These are phyloP conservation scores for Calypte anna DNA, from an alignment of 2,113 vertebrate species.

Conservation along the genomic window DNA sequence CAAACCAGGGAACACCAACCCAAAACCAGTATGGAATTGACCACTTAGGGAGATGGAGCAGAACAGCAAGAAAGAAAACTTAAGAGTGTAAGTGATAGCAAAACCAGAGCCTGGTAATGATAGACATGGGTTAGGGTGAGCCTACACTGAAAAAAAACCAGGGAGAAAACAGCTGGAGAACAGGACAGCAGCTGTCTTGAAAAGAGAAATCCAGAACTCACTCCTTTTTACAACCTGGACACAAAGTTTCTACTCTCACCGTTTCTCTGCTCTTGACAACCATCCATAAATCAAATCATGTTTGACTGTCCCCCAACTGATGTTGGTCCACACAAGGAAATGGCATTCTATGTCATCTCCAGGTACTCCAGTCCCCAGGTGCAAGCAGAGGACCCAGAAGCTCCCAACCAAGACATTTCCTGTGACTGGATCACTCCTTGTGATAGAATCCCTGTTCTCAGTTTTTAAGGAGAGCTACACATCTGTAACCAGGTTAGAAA, in stretches of 20 bases:
- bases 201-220: background rate
- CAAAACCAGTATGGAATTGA: background rate
- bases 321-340: background rate
- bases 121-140: background rate
- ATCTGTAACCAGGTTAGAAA: background rate
- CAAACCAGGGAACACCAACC: background rate
- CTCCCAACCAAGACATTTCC: background rate
- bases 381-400: background rate
- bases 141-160: background rate
- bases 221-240: background rate
- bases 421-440: no score
- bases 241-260: background rate
- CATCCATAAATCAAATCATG: background rate
- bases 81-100: fast-evolving
- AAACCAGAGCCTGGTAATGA: background rate
- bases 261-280: background rate
- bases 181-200: background rate
- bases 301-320: background rate
- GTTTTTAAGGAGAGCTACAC: background rate
- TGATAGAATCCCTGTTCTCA: background rate
- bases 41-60: background rate
- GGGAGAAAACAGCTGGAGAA: background rate
- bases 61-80: background rate
- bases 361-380: background rate
- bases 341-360: background rate